Base-by-base conservation (phyloP, 2,888 invertebrate species). In the Merodon equestris region DNA sequence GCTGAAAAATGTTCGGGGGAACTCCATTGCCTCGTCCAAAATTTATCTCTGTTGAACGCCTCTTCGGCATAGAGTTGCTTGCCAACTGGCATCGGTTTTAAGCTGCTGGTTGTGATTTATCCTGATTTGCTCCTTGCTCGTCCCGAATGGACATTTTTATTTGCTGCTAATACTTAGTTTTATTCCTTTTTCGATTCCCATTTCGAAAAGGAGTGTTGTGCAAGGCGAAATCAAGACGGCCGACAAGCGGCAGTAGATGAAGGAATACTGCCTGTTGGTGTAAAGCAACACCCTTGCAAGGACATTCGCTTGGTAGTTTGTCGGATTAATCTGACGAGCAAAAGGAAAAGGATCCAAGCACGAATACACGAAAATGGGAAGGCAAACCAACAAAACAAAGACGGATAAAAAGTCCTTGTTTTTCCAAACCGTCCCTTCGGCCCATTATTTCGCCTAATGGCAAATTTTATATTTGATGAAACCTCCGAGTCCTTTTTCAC, bases 391-490 rank as follows among this genome's bases (percentile, higher is more conserved):
- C 44, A 68, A 60, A 74, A 40, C 10, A 9, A 5, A 40, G n/a
- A 10, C n/a, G n/a, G n/a, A n/a, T n/a, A 40, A 51, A 70, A 75
- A 14, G 1, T 15, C 14, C 9, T 45, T 14, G n/a, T 27, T 27
- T 27, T 27, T 27, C 40, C 40, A 40, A n/a, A 4, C 71, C 71
- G 76, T 72, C 72, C 76, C 67, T 72, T 76, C 68, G 53, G 71
- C 53, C 76, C 76, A 81, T 81, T 79, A 79, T 79, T 68, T 74
- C 48, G 63, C 56, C 58, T 79, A 79, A 79, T 74, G 60, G 79
- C 64, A 79, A 74, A 79, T 79, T 74, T 79, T 79, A 74, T 79
- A 73, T 79, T 79, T 81, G 76, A 81, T 81, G 70, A 72, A 81
- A 72, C 76, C 76, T 81, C 76, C 64, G 67, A 81, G 76, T 81